Evolutionary conservation across 2,797 vertebrate genomes (phyloP).

Genomic region (Manis crassicaudata): DNA sequence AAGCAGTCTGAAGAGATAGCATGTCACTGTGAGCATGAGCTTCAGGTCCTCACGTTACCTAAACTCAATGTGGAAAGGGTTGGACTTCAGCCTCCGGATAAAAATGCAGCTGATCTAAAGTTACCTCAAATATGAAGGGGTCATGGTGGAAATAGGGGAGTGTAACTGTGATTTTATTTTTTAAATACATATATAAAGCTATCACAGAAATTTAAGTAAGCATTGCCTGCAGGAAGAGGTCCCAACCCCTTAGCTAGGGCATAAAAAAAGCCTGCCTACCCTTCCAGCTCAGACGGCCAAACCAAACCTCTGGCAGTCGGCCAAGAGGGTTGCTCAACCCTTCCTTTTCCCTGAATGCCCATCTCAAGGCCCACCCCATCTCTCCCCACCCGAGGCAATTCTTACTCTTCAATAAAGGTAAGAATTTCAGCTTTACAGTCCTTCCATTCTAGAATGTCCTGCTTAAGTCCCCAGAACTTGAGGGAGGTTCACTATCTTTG

Average conservation of each 20-base stretch:
- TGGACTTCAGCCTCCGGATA: neutral
- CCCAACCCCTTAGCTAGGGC: neutral
- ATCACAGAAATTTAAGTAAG: slow-evolving; percentile 32
- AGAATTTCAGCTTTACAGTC: neutral
- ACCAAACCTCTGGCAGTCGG: neutral
- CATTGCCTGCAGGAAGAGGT: slow-evolving; percentile 14
- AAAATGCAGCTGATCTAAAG: slow-evolving; percentile 19
- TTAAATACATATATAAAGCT: slow-evolving; percentile 25
- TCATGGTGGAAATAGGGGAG: neutral
- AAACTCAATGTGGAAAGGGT: neutral
- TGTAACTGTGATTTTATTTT: slow-evolving; percentile 5
- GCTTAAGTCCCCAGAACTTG: neutral
- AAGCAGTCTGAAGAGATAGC: neutral
- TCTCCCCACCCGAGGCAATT: too few species aligned
- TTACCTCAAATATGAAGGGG: neutral
- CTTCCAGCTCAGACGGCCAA: neutral
- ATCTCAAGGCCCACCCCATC: neutral
- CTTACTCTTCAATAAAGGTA: neutral
- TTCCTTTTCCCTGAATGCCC: neutral
- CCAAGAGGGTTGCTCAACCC: neutral
- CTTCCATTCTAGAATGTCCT: neutral
- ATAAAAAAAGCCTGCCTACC: neutral
- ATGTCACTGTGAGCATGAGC: neutral
- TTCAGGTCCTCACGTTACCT: neutral
- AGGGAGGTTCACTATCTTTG: neutral